Conservation (phyloP, 1,140 invertebrate species). For the Drosophila kikkawai region DNA sequence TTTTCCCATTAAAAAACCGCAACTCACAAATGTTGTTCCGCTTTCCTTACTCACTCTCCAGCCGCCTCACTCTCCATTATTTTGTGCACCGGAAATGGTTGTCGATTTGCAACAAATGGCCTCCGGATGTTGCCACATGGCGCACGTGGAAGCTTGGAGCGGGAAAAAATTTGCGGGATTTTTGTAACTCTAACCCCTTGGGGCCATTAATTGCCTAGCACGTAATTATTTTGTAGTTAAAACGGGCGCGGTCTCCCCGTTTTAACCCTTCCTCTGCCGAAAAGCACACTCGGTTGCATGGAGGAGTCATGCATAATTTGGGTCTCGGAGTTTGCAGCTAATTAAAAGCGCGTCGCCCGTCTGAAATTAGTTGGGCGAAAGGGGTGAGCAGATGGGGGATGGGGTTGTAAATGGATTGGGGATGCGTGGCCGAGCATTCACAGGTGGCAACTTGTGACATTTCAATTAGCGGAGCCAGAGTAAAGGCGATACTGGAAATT, state of each 20-base stretch:
- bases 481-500: not conserved
- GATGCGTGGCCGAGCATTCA: slow-evolving; percentile 8
- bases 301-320: slow-evolving; percentile 72
- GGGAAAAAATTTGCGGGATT: slow-evolving; percentile 39
- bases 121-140: slow-evolving; percentile 78
- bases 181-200: slow-evolving; percentile 71
- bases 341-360: slow-evolving; percentile 75
- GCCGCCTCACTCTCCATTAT: not conserved
- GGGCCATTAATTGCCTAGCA: slow-evolving; percentile 79
- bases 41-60: slow-evolving; percentile 4
- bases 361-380: slow-evolving; percentile 56
- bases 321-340: slow-evolving; percentile 74
- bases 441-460: slow-evolving; percentile 61
- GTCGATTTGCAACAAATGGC: slow-evolving; percentile 82
- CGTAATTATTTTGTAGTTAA: slow-evolving; percentile 82
- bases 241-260: slow-evolving; percentile 58
- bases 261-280: not conserved
- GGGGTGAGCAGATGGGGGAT: not conserved
- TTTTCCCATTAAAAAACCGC: slow-evolving; percentile 57
- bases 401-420: not conserved
- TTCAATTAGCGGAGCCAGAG: slow-evolving; percentile 52
- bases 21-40: slow-evolving; percentile 61
- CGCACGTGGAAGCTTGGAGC: slow-evolving; percentile 52
- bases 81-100: slow-evolving; percentile 72
- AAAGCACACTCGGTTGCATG: slow-evolving; percentile 21